A percentile compares a stretch with the other conserved stretches of the same genome.
phyloP scores from a whole-genome alignment of 2,113 vertebrate species.

The Donacobius atricapilla region DNA sequence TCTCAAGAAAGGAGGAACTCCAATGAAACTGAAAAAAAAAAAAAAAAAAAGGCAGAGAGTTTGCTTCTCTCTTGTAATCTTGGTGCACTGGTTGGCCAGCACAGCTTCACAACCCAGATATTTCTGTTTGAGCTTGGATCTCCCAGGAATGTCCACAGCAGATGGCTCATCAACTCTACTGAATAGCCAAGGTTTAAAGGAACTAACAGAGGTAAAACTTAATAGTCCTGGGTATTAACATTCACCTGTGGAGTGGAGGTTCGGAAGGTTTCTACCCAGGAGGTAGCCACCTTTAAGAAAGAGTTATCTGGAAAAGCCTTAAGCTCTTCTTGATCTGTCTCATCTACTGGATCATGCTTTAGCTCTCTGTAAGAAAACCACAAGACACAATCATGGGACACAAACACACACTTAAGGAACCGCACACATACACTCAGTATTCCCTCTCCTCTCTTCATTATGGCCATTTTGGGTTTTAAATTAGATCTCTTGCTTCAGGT shows the following conservation, averaged over 20 bases:
- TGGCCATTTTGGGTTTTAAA: background rate
- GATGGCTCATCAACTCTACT: background rate
- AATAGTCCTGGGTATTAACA: background rate
- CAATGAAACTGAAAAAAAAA: background rate
- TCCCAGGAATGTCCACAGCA: background rate
- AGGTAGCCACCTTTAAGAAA: background rate
- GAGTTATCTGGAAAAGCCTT: background rate
- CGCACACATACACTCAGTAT: background rate
- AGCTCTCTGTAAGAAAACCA: background rate
- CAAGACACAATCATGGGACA: background rate
- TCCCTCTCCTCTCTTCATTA: background rate
- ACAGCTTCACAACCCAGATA: background rate
- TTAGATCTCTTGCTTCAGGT: background rate
- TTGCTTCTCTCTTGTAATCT: background rate
- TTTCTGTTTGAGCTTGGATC: background rate
- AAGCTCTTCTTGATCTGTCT: background rate
- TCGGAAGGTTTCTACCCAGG: background rate
- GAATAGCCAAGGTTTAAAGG: background rate
- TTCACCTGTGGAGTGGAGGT: accelerated
- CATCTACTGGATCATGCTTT: background rate
- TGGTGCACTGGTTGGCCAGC: background rate
- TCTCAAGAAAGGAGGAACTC: background rate
- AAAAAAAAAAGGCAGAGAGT: background rate
- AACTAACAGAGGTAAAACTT: background rate
- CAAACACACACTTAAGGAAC: background rate